Conservation (phyloP, 2,888 invertebrate genomes). For the Stenodema calcarata region DNA sequence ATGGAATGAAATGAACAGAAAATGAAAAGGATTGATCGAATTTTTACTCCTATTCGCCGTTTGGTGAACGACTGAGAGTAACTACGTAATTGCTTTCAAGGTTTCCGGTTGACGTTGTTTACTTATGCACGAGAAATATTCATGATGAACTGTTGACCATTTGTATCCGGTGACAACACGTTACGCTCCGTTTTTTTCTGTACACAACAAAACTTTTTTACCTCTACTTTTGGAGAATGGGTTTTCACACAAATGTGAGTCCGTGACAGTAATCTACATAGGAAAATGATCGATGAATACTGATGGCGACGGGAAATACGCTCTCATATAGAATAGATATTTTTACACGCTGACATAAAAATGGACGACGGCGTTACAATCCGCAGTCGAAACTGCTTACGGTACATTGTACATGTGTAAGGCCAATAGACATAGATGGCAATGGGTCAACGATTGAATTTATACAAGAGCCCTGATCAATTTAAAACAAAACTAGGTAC, state of each 20-base stretch:
- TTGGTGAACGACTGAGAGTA: neutral
- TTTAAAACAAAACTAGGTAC: too few relatives aligned
- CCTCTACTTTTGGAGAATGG: neutral
- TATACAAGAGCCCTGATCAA: too few relatives aligned
- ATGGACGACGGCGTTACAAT: too few relatives aligned
- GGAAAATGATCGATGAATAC: neutral
- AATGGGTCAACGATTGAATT: too few relatives aligned
- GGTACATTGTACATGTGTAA: too few relatives aligned
- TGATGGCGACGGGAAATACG: neutral
- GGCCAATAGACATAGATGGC: too few relatives aligned
- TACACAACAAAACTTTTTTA: neutral
- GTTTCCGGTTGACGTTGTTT: neutral
- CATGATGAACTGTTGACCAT: neutral
- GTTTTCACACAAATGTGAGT: neutral
- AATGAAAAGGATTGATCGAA: neutral
- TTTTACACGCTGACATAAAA: too few relatives aligned
- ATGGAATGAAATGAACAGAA: too few relatives aligned
- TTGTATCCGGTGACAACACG: neutral
- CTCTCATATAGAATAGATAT: too few relatives aligned
- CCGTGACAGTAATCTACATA: neutral
- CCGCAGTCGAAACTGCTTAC: too few relatives aligned
- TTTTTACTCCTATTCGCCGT: neutral
- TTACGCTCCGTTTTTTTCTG: neutral
- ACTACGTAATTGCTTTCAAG: neutral
- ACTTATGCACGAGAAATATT: constrained; percentile 11